A percentile compares a stretch with the other conserved stretches of the same genome.
These are phyloP conservation scores for Erpetoichthys calabaricus DNA, from an alignment of 2,797 vertebrate species.

Conservation along the genomic window DNA sequence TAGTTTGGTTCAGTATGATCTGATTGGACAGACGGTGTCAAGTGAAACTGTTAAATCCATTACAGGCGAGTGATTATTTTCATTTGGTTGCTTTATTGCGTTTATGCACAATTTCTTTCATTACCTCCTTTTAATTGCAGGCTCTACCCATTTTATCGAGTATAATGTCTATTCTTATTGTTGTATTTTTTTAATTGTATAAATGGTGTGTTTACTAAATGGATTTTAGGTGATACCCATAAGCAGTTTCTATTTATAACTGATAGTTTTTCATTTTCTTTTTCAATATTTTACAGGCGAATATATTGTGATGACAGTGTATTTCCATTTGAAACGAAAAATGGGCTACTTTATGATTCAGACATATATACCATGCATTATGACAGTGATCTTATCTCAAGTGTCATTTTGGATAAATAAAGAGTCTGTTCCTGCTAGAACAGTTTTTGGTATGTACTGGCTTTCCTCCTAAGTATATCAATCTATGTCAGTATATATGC, in stretches of 20 bases:
- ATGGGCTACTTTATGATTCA: slow-evolving; percentile 99
- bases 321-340: slow-evolving; percentile 91
- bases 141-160: too few species aligned
- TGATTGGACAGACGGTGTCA: slow-evolving; percentile 88
- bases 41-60: slow-evolving; percentile 91
- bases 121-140: too few species aligned
- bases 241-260: too few species aligned
- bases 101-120: too few species aligned
- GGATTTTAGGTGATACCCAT: too few species aligned
- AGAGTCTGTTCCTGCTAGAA: slow-evolving; percentile 92
- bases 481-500: too few species aligned
- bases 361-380: slow-evolving; percentile 97
- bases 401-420: slow-evolving; percentile 99
- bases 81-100: too few species aligned
- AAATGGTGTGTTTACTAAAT: too few species aligned
- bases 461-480: too few species aligned
- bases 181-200: too few species aligned
- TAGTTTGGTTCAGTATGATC: slow-evolving; percentile 93
- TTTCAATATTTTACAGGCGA: slow-evolving; percentile 58
- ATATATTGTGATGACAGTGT: slow-evolving; percentile 96
- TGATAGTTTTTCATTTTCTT: not conserved
- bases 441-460: slow-evolving; percentile 78
- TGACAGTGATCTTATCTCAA: slow-evolving; percentile 98
- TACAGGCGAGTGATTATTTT: slow-evolving; percentile 57
- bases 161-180: too few species aligned